Percentiles rank a stretch among this genome's conserved stretches.
Conservation (phyloP, 1,140 invertebrate species). For the Macrotrachela quadricornifera region DNA sequence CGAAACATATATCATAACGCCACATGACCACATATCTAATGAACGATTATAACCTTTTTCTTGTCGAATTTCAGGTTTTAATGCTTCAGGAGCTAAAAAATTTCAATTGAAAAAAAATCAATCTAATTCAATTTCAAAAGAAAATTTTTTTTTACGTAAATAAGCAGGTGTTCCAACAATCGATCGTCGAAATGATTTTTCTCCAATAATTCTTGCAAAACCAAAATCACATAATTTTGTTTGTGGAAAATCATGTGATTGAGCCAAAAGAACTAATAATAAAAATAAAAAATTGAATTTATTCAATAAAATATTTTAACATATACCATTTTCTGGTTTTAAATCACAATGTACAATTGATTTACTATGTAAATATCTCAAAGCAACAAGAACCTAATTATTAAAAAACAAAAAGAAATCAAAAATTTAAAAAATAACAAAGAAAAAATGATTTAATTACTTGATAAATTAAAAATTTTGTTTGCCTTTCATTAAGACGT, state of each 20-base stretch:
- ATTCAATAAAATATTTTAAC: too few relatives aligned
- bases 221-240: slow-evolving; percentile 97
- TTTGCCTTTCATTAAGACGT: slow-evolving; percentile 69
- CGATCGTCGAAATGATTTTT: slow-evolving; percentile 84
- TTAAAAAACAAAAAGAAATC: slow-evolving; percentile 7
- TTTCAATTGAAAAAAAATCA: slow-evolving; percentile 61
- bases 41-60: slow-evolving; percentile 97
- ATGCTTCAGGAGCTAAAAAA: slow-evolving; percentile 51
- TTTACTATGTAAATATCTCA: slow-evolving; percentile 92
- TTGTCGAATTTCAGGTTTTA: slow-evolving; percentile 39
- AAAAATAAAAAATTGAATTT: too few relatives aligned
- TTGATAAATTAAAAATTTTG: slow-evolving; percentile 78
- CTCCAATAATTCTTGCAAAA: slow-evolving; percentile 89
- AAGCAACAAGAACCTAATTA: slow-evolving; percentile 67
- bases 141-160: slow-evolving; percentile 40
- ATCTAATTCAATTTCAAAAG: too few relatives aligned
- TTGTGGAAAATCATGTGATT: slow-evolving; percentile 13
- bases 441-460: slow-evolving; percentile 27
- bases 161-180: slow-evolving; percentile 97
- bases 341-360: slow-evolving; percentile 94
- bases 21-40: slow-evolving; percentile 97
- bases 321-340: slow-evolving; percentile 88
- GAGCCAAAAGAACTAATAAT: too few relatives aligned
- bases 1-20: slow-evolving; percentile 77
- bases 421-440: neutral